Conservation (phyloP, 2,888 invertebrate species). For the Drosophila peninsularis region DNA sequence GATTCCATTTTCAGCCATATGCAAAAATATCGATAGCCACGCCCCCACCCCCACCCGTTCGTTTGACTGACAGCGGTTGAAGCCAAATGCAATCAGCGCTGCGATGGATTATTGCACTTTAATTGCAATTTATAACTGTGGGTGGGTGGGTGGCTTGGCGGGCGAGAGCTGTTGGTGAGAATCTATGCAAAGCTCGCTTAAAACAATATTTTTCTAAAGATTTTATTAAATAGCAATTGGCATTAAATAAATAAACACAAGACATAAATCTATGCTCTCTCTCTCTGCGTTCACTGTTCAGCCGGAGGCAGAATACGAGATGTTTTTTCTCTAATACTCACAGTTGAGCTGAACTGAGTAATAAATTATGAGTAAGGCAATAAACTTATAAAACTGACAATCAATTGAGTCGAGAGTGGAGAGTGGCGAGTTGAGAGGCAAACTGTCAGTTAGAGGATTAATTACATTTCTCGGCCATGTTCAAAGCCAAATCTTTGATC, state of each 20-base stretch:
- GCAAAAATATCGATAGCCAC: conserved; percentile 59
- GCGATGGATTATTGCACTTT: conserved; percentile 41
- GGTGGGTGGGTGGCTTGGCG: not conserved
- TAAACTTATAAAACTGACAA: conserved; percentile 2
- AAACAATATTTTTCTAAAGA: conserved; percentile 63
- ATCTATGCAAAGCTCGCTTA: conserved; percentile 43
- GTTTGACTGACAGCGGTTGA: conserved; percentile 37
- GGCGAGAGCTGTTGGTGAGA: conserved; percentile 3
- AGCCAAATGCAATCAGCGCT: conserved; percentile 42
- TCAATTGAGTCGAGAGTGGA: not conserved
- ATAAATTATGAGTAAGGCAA: conserved; percentile 19
- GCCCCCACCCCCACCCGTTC: not conserved
- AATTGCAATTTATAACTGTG: conserved; percentile 42
- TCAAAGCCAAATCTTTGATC: conserved; percentile 3
- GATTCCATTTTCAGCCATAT: conserved; percentile 50
- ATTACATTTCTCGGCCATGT: conserved; percentile 22
- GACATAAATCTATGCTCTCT: conserved; percentile 21
- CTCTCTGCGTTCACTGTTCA: conserved; percentile 6
- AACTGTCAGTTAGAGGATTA: conserved; percentile 15
- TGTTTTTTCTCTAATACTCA: conserved; percentile 45
- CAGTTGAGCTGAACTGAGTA: conserved; percentile 1
- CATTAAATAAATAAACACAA: conserved; percentile 66
- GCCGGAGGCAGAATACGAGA: conserved; percentile 34
- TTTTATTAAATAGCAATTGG: conserved; percentile 53
- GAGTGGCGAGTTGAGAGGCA: conserved; percentile 3